These are phyloP conservation scores for Zaprionus ghesquierei DNA, from an alignment of 1,140 invertebrate species.

Conservation along the genomic window DNA sequence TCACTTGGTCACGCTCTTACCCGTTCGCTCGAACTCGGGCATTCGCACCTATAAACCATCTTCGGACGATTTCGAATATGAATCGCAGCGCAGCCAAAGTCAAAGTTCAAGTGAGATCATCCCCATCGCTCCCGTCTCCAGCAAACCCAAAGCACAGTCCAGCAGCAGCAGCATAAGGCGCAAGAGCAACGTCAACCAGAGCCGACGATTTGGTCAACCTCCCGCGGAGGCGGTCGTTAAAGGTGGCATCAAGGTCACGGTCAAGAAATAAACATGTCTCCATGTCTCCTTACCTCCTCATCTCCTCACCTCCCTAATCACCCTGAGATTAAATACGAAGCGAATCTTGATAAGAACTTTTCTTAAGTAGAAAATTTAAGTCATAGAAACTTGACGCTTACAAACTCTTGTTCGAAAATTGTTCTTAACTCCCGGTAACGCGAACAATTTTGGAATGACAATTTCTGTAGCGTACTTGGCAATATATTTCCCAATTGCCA, in stretches of 20 bases:
- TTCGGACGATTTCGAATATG: slow-evolving; percentile 37
- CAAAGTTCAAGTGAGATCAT: slow-evolving; percentile 6
- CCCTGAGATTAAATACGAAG: slow-evolving; percentile 42
- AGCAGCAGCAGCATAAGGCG: slow-evolving; percentile 44
- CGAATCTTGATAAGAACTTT: not conserved
- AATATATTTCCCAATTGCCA: slow-evolving; percentile 29
- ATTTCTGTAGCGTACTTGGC: slow-evolving; percentile 44
- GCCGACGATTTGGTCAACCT: slow-evolving; percentile 59
- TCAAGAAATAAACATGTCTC: slow-evolving; percentile 50
- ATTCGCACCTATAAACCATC: slow-evolving; percentile 75
- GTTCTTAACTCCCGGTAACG: slow-evolving; percentile 20
- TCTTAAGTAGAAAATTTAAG: slow-evolving; percentile 58
- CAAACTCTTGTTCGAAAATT: slow-evolving; percentile 74
- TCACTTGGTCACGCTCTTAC: slow-evolving; percentile 74
- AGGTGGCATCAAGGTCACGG: slow-evolving; percentile 70
- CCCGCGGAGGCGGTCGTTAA: slow-evolving; percentile 73
- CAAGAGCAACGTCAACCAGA: slow-evolving; percentile 62
- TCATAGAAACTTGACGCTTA: slow-evolving; percentile 4
- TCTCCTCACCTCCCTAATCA: not conserved
- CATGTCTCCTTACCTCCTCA: not conserved
- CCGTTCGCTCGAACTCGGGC: slow-evolving; percentile 79
- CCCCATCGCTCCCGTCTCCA: not conserved
- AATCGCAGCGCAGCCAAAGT: slow-evolving; percentile 48
- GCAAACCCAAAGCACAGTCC: slow-evolving; percentile 20
- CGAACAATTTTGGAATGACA: slow-evolving; percentile 77